These are phyloP conservation scores for Delia radicum DNA, from an alignment of 1,140 invertebrate genomes.

Conservation along the genomic window DNA sequence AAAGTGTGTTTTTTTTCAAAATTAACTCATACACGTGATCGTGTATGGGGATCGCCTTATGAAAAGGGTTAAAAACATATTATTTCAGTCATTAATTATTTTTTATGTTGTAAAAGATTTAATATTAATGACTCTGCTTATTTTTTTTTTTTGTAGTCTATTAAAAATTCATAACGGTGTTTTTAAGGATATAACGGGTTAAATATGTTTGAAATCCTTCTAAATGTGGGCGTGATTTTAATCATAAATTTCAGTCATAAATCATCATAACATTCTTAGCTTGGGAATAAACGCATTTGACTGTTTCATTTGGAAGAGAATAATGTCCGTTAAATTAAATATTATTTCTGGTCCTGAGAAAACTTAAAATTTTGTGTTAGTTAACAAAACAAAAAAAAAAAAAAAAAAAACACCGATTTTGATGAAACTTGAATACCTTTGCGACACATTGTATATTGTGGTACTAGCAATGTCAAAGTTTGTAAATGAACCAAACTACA, in stretches of 20 bases:
- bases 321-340: too few species aligned
- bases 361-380: background rate
- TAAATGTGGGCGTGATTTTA: background rate
- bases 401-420: too few species aligned
- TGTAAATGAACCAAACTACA: too few species aligned
- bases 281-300: background rate
- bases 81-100: slow-evolving; percentile 27
- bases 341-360: background rate
- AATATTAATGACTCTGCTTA: slow-evolving; percentile 12
- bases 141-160: background rate
- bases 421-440: too few species aligned
- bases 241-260: background rate
- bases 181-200: background rate
- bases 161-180: slow-evolving; percentile 31
- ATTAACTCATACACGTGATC: slow-evolving; percentile 1
- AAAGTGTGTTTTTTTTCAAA: background rate
- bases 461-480: too few species aligned
- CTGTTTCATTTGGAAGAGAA: too few species aligned
- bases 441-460: too few species aligned
- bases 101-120: background rate
- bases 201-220: background rate
- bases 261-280: background rate
- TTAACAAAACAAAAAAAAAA: background rate
- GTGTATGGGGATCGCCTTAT: background rate
- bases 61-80: slow-evolving; percentile 12